phyloP scores from a whole-genome alignment of 2,113 vertebrate species.

The Mirza zaza region DNA sequence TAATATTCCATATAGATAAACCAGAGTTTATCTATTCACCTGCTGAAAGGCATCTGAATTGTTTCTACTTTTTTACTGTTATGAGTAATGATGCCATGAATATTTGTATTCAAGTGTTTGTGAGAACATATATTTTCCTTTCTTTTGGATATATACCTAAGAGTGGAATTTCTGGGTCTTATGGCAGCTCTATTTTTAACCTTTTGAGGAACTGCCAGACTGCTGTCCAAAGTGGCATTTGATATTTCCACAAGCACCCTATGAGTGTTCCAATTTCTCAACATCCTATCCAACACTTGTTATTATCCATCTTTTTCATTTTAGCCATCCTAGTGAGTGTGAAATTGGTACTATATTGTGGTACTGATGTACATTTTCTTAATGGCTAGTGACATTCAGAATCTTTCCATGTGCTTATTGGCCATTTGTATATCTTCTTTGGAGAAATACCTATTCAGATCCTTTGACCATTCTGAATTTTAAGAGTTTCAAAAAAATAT shows the following conservation, averaged over 20 bases:
- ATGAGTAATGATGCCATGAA: background rate
- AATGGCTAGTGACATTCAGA: background rate
- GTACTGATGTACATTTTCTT: background rate
- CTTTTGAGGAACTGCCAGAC: background rate
- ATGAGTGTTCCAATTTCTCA: background rate
- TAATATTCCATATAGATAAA: background rate
- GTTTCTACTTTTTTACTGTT: background rate
- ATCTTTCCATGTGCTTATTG: background rate
- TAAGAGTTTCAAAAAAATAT: background rate
- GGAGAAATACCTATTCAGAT: background rate
- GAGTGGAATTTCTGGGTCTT: background rate
- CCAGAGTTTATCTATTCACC: background rate
- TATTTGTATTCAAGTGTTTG: background rate
- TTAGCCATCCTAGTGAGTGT: background rate
- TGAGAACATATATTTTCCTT: background rate
- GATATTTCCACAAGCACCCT: background rate
- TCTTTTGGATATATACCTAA: background rate
- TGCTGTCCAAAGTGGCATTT: background rate
- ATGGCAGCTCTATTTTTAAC: background rate
- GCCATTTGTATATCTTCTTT: background rate
- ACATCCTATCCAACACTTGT: background rate
- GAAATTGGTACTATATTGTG: background rate
- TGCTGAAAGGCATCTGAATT: background rate
- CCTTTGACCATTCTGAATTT: background rate
- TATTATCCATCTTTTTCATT: background rate